A percentile compares a stretch with the other conserved stretches of the same genome.
Evolutionary conservation across 2,797 vertebrate species (phyloP).

Genomic region (Sebastes kiyomatsui): DNA sequence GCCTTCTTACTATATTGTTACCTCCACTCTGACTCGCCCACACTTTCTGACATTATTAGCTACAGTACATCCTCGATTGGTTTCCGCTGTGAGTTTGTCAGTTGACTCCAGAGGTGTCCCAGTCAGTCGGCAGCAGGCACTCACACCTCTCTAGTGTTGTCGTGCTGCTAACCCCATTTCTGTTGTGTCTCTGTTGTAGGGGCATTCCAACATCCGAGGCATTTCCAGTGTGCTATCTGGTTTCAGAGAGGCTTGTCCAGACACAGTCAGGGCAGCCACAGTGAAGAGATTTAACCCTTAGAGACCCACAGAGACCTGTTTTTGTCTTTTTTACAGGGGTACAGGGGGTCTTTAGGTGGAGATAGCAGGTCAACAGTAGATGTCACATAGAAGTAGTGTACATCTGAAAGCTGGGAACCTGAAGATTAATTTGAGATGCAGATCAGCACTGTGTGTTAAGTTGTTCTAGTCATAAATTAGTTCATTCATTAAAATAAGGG

Average conservation of each 20-base stretch:
- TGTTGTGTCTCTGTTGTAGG: neutral
- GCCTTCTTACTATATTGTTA: neutral
- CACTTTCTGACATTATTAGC: neutral
- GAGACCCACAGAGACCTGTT: too few species aligned
- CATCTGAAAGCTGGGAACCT: too few species aligned
- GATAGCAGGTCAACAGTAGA: too few species aligned
- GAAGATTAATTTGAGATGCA: too few species aligned
- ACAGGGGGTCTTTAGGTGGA: too few species aligned
- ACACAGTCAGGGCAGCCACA: conserved; percentile 20
- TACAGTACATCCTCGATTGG: neutral
- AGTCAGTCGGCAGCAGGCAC: neutral
- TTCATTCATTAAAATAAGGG: too few species aligned
- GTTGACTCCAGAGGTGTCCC: neutral
- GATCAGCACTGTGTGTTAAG: too few species aligned
- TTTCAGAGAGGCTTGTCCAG: conserved; percentile 36
- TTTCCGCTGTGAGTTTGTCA: neutral
- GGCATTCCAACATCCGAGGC: neutral
- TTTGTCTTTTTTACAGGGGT: too few species aligned
- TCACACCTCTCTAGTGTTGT: neutral
- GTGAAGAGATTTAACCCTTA: conserved; percentile 8
- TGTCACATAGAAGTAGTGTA: too few species aligned
- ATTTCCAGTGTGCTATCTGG: conserved; percentile 7
- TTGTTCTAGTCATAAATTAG: too few species aligned
- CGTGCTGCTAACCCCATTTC: neutral
- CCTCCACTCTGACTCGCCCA: neutral